phyloP scores from a whole-genome alignment of 2,113 vertebrate genomes.

The Rana temporaria region DNA sequence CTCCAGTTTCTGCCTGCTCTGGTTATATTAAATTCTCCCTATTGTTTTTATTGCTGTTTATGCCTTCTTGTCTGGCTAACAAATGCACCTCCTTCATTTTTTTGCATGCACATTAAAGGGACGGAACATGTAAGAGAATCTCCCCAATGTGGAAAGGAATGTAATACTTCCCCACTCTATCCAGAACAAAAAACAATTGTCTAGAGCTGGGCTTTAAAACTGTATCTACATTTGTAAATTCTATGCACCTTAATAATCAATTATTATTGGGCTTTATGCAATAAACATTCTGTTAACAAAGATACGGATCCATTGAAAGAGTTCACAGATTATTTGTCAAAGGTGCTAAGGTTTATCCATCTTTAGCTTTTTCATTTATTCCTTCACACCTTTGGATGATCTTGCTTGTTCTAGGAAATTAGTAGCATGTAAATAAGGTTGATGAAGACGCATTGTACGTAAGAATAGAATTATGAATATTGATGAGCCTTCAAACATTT shows the following conservation, averaged over 20 bases:
- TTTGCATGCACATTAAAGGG: no score
- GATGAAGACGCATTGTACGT: background rate
- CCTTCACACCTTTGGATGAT: background rate
- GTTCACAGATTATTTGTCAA: constrained; percentile 5
- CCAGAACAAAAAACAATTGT: no score
- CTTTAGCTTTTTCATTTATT: constrained; percentile 7
- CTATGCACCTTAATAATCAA: background rate
- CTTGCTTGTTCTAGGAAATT: background rate
- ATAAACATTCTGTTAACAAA: background rate
- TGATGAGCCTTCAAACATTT: constrained; percentile 29
- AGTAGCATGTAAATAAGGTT: constrained; percentile 16
- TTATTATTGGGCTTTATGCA: background rate
- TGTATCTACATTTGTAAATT: no score
- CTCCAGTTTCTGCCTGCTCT: no score
- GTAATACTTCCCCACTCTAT: no score
- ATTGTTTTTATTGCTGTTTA: no score
- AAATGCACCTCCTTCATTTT: no score
- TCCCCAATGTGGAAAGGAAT: no score
- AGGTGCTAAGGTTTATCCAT: background rate
- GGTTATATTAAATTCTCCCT: no score
- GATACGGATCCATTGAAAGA: background rate
- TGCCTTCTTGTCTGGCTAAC: no score
- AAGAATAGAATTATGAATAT: constrained; percentile 15
- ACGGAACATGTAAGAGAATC: no score
- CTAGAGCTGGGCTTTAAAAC: no score